Evolutionary conservation across 1,140 invertebrate genomes (phyloP), one percentile per base, ranked within the genome.

Genomic region (Panonychus citri): DNA sequence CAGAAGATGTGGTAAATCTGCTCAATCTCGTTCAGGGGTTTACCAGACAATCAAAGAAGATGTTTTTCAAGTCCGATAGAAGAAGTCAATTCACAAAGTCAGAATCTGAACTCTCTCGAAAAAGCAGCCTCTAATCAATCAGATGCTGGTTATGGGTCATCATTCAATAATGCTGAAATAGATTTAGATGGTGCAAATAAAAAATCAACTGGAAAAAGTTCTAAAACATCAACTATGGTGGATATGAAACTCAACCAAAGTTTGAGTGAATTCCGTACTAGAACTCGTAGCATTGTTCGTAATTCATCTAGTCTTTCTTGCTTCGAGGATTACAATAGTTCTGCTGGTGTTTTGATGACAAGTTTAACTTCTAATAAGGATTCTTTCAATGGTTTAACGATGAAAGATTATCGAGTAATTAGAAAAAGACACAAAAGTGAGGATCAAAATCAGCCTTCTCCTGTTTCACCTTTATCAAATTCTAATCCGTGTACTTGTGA

Each of bases 201-300:
- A n/a, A n/a, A n/a, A n/a, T n/a, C n/a, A n/a, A n/a, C n/a, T n/a
- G n/a, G n/a, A n/a, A n/a, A n/a, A n/a, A n/a, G n/a, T n/a, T n/a
- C n/a, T n/a, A n/a, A n/a, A n/a, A n/a, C n/a, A n/a, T n/a, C n/a
- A n/a, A n/a, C n/a, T n/a, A n/a, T n/a, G n/a, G n/a, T n/a, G 25
- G 13, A 26, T 10, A 48, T 17, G 34, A 69, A 71, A 27, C 73
- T 78, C 37, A 76, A 79, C 59, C 30, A 12, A 7, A 34, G 12
- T 34, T 34, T 34, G 12, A 34, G 12, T 34, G 69, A 72, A 48
- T 71, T 80, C 57, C 67, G 77, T 37, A 69, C 67, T 12, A 68
- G 76, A 52, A 67, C 78, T 53, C 76, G 77, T 21, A 80, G 73
- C 65, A 80, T 81, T 63, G 77, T 81, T 4, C 69, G 74, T 43